Conservation (phyloP, 2,888 invertebrate genomes). For the Tipula helvola region DNA sequence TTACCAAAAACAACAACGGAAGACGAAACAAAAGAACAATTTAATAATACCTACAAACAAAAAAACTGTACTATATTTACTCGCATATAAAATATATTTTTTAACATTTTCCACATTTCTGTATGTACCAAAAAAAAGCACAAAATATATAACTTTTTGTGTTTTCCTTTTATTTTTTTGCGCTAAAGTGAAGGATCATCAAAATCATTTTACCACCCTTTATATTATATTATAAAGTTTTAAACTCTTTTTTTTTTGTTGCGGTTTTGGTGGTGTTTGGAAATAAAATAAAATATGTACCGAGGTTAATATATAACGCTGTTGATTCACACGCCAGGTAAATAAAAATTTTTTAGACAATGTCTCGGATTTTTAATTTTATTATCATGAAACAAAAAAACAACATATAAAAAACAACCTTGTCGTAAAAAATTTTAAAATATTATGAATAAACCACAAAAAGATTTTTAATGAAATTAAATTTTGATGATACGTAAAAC, state of each 20-base stretch:
- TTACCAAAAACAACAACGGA: neutral
- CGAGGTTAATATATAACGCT: neutral
- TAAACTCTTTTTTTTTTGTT: neutral
- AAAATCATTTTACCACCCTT: neutral
- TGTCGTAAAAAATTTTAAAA: neutral
- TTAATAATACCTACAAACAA: neutral
- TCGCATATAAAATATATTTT: neutral
- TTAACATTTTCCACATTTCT: neutral
- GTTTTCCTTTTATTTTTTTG: neutral
- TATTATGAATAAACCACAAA: too few species aligned
- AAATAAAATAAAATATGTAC: neutral
- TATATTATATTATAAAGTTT: neutral
- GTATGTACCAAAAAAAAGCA: neutral
- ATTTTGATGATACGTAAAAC: too few species aligned
- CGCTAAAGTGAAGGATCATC: neutral
- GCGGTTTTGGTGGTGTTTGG: neutral
- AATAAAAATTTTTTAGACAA: neutral
- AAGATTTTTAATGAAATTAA: too few species aligned
- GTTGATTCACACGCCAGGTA: neutral
- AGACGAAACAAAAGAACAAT: neutral
- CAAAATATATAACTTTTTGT: neutral
- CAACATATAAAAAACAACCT: neutral
- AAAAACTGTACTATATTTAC: neutral
- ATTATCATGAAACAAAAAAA: neutral
- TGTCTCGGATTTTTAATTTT: neutral